Conservation (phyloP, 2,113 vertebrate genomes). For the Ciconia maguari region DNA sequence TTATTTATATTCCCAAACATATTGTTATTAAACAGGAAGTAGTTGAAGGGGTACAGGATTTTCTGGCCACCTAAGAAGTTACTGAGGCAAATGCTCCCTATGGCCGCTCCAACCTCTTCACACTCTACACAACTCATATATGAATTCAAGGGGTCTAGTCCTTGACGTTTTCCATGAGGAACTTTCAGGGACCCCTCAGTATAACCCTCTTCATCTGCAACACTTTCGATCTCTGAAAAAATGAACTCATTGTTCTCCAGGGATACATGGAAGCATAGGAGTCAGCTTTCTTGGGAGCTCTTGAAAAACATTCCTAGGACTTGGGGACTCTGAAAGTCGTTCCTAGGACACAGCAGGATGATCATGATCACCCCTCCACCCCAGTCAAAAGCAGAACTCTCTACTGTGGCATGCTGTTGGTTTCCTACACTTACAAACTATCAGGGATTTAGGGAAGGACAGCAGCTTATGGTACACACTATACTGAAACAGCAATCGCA, state of each 20-base stretch:
- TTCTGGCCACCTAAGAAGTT: not conserved
- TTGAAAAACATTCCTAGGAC: not conserved
- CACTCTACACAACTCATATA: not conserved
- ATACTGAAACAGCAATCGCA: not conserved
- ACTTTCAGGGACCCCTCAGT: not conserved
- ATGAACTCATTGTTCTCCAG: not conserved
- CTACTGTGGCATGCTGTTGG: rapidly evolving
- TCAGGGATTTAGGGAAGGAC: not conserved
- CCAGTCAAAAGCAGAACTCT: not conserved
- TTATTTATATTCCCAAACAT: not conserved
- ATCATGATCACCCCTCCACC: not conserved
- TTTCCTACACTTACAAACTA: not conserved
- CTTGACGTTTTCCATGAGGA: not conserved
- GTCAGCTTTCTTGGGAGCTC: not conserved
- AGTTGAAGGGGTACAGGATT: not conserved
- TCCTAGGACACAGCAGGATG: not conserved
- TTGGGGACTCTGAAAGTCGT: not conserved
- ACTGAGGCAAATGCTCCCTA: not conserved
- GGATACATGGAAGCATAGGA: not conserved
- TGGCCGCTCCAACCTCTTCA: not conserved
- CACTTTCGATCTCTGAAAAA: not conserved
- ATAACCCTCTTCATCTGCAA: not conserved
- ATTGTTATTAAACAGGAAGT: not conserved
- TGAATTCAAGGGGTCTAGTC: not conserved
- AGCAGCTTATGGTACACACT: not conserved